These are phyloP conservation scores for Catharus bicknelli DNA, from an alignment of 2,113 vertebrate genomes.

Conservation along the genomic window DNA sequence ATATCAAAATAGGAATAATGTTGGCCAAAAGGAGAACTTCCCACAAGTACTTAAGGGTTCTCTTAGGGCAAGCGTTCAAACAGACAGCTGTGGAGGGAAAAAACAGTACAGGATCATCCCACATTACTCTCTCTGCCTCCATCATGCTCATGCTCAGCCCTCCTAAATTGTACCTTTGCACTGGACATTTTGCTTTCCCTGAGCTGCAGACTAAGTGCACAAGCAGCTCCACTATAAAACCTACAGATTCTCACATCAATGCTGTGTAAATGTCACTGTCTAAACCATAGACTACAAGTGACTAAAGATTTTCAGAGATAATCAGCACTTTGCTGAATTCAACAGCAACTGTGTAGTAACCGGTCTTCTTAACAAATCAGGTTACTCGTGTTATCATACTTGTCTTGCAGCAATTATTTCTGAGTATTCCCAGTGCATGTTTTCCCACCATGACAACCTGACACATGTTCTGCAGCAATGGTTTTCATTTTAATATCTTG, in stretches of 20 bases:
- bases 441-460: neutral
- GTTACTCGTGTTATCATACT: neutral
- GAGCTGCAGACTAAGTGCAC: neutral
- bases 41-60: slow-evolving; percentile 22
- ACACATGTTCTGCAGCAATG: neutral
- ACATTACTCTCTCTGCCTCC: neutral
- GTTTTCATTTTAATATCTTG: neutral
- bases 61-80: neutral
- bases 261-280: neutral
- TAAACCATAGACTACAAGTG: neutral
- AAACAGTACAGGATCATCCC: neutral
- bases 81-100: neutral
- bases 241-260: neutral
- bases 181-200: neutral
- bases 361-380: neutral
- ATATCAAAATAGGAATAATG: neutral
- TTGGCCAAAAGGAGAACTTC: neutral
- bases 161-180: neutral
- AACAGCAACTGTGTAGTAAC: neutral
- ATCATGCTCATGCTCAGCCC: neutral
- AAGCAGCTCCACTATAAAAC: neutral
- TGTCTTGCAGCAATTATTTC: neutral
- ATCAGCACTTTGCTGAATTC: neutral
- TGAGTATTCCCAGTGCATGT: neutral
- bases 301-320: neutral